Percentiles rank a stretch among this genome's conserved stretches.
These are phyloP conservation scores for Sceloporus undulatus DNA, from an alignment of 2,113 vertebrate genomes.

Conservation along the genomic window DNA sequence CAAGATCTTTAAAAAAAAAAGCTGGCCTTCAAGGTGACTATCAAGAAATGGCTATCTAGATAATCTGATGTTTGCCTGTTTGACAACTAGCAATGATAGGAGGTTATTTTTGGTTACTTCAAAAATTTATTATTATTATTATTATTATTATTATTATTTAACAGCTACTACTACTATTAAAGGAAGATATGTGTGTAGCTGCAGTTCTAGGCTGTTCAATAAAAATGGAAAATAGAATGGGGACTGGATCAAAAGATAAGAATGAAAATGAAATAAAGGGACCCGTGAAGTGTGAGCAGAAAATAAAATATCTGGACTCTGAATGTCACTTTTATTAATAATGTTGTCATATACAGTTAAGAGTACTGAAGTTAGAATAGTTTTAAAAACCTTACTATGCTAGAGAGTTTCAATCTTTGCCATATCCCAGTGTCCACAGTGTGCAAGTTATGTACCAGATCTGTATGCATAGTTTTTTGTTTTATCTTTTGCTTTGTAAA, in stretches of 20 bases:
- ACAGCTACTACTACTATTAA: too few species aligned
- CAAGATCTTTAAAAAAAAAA: constrained; percentile 3
- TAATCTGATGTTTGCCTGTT: neutral
- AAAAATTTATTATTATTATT: neutral
- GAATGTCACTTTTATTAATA: neutral
- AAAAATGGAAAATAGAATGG: neutral
- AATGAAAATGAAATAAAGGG: neutral
- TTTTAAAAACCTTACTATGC: neutral
- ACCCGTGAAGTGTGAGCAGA: neutral
- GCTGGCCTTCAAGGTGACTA: neutral
- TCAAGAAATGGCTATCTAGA: neutral
- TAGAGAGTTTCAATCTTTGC: neutral
- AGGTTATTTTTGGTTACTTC: neutral
- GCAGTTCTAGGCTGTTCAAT: neutral
- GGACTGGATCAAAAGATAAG: neutral
- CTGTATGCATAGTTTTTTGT: constrained; percentile 4
- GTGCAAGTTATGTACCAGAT: neutral
- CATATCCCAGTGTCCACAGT: neutral
- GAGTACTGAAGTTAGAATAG: neutral
- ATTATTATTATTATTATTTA: too few species aligned
- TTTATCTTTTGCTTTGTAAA: neutral
- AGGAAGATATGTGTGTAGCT: neutral
- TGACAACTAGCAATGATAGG: neutral
- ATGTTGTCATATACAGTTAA: neutral
- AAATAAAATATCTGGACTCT: neutral